These are phyloP conservation scores for Frieseomelitta varia DNA, from an alignment of 1,140 invertebrate genomes.

Conservation along the genomic window DNA sequence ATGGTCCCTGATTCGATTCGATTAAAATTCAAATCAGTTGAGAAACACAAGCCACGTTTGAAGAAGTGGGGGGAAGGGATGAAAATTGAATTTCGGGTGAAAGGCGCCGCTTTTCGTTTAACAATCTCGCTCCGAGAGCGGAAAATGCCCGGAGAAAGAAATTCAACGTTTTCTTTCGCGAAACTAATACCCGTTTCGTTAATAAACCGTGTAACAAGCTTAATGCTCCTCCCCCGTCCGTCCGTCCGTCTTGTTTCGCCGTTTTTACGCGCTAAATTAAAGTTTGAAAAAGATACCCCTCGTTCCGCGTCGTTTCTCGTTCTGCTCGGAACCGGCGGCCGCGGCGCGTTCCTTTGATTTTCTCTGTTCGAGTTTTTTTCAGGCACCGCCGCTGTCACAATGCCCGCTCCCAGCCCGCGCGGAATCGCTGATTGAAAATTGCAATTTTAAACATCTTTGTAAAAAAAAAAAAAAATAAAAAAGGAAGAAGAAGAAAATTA, in stretches of 20 bases:
- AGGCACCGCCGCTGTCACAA: neutral
- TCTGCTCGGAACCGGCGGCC: neutral
- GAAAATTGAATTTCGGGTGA: neutral
- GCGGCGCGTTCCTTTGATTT: conserved; percentile 1
- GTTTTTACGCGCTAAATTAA: conserved; percentile 43
- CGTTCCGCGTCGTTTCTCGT: conserved; percentile 3
- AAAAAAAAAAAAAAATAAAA: too few species aligned
- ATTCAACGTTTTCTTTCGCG: conserved; percentile 11
- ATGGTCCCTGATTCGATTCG: conserved; percentile 5
- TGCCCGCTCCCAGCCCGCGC: neutral
- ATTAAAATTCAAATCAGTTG: conserved; percentile 8
- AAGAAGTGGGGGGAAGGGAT: too few species aligned
- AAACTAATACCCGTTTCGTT: conserved; percentile 23
- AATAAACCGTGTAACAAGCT: conserved; percentile 36
- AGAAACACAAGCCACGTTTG: neutral
- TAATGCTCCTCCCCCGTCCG: neutral
- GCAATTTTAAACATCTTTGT: neutral
- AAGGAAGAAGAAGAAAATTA: too few species aligned
- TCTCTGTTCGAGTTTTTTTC: neutral
- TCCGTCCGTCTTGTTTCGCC: neutral
- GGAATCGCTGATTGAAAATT: neutral
- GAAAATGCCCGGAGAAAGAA: neutral
- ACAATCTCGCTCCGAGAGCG: neutral
- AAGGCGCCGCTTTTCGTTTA: neutral
- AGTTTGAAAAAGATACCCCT: conserved; percentile 51